A percentile compares a stretch with the other conserved stretches of the same genome.
Conservation (phyloP, 2,888 invertebrate species). For the Amblyjoppa proteus region DNA sequence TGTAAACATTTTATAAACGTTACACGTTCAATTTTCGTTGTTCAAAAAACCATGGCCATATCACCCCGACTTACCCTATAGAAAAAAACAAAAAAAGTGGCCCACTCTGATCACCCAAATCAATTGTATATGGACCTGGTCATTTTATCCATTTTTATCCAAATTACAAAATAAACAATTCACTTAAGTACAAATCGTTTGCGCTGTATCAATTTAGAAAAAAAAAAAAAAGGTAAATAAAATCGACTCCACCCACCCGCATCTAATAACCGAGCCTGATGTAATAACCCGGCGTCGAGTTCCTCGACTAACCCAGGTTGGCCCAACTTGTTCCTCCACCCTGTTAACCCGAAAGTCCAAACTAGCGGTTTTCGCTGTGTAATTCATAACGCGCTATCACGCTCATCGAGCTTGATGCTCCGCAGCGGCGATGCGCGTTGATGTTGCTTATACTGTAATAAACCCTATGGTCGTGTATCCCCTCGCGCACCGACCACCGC, state of each 20-base stretch:
- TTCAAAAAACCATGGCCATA: too few relatives aligned
- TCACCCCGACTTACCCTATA: too few relatives aligned
- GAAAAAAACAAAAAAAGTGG: too few relatives aligned
- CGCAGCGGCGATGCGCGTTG: slow-evolving; percentile 9
- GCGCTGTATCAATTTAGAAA: too few relatives aligned
- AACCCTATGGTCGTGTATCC: slow-evolving; percentile 10
- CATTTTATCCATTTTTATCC: too few relatives aligned
- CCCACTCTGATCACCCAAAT: too few relatives aligned
- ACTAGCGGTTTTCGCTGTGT: slow-evolving; percentile 68
- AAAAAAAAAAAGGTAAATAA: not conserved
- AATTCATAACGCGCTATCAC: slow-evolving; percentile 77
- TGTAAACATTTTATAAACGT: too few relatives aligned
- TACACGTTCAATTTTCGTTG: too few relatives aligned
- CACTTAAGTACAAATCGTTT: too few relatives aligned
- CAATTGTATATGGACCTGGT: too few relatives aligned
- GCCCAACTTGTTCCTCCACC: not conserved
- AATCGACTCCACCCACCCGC: not conserved
- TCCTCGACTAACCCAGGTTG: not conserved
- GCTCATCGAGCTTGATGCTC: slow-evolving; percentile 50
- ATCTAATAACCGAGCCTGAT: not conserved
- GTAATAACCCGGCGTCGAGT: not conserved
- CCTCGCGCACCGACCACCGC: slow-evolving; percentile 30
- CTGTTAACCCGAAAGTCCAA: slow-evolving; percentile 66
- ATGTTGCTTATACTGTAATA: slow-evolving; percentile 13
- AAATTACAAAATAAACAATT: too few relatives aligned